Conservation (phyloP, 2,113 vertebrate species). For the Dicaeum eximium region DNA sequence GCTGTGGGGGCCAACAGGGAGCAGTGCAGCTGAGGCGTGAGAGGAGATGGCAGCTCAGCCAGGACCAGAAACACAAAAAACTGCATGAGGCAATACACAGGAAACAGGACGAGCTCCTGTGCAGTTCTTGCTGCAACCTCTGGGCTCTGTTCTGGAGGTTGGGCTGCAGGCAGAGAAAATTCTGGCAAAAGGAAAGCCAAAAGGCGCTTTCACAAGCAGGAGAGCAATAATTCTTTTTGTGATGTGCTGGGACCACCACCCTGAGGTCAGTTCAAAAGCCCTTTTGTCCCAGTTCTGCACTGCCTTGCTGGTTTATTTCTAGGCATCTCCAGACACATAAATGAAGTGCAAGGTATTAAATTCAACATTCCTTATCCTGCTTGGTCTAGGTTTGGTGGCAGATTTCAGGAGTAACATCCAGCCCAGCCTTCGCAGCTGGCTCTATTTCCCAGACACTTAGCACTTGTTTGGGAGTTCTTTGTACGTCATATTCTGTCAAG, state of each 20-base stretch:
- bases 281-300: not conserved
- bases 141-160: not conserved
- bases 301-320: not conserved
- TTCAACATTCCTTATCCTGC: not conserved
- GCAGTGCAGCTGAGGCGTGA: not conserved
- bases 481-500: not conserved
- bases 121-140: not conserved
- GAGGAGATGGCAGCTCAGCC: not conserved
- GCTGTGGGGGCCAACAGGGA: not conserved
- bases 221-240: not conserved
- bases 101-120: not conserved
- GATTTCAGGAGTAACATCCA: not conserved
- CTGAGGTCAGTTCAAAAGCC: not conserved
- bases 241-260: not conserved
- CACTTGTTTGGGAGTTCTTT: not conserved
- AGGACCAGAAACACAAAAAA: not conserved
- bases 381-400: not conserved
- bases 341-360: not conserved
- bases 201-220: not conserved
- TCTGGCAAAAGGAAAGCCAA: not conserved
- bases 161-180: not conserved
- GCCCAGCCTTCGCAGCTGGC: not conserved
- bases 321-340: not conserved
- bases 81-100: not conserved
- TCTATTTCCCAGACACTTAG: not conserved